Percentiles rank a stretch among this genome's conserved stretches.
Conservation (phyloP, 2,113 vertebrate genomes). For the Zootoca vivipara region DNA sequence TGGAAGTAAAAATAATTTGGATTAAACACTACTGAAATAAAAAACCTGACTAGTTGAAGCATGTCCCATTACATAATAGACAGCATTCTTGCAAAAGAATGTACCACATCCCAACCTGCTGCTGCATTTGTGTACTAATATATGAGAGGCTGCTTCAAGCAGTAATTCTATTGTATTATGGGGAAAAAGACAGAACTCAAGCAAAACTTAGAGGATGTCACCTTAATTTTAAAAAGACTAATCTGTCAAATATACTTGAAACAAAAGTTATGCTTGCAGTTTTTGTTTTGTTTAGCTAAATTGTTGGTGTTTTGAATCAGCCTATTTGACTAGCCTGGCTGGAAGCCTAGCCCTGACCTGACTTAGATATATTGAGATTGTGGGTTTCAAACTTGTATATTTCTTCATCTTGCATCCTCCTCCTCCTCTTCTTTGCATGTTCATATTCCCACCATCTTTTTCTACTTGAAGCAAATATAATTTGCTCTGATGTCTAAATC, state of each 20-base stretch:
- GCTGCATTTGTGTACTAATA: not conserved
- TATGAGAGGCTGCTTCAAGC: not conserved
- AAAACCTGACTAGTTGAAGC: not conserved
- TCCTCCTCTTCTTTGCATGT: not conserved
- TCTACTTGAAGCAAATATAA: not conserved
- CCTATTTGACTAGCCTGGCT: not conserved
- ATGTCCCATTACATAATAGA: not conserved
- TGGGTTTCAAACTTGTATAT: not conserved
- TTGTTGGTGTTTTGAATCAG: not conserved
- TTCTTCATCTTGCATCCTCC: not conserved
- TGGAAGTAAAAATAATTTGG: not conserved
- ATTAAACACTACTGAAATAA: not conserved
- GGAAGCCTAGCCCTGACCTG: not conserved
- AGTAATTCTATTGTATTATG: not conserved
- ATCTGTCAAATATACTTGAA: not conserved
- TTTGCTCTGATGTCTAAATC: not conserved
- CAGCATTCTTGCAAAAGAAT: not conserved
- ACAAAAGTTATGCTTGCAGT: not conserved
- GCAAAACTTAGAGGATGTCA: not conserved
- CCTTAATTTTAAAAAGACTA: not conserved
- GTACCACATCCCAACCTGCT: not conserved
- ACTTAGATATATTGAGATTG: not conserved
- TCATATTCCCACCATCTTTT: not conserved
- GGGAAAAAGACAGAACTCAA: not conserved
- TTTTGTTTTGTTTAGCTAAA: not conserved